These are phyloP conservation scores for Taurulus bubalis DNA, from an alignment of 2,113 vertebrate genomes.

Conservation along the genomic window DNA sequence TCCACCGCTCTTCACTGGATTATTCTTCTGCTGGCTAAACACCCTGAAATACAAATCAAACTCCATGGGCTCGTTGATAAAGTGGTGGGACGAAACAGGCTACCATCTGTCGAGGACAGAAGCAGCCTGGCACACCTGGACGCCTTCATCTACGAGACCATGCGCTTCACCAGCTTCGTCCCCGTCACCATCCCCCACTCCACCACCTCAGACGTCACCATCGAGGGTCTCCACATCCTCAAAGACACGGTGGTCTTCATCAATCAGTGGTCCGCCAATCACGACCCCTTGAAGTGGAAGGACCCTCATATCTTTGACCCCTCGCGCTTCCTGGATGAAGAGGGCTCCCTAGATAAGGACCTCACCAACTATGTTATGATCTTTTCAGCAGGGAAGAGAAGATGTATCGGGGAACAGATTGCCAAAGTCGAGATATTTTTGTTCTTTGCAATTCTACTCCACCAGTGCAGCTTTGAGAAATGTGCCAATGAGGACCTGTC, in stretches of 20 bases:
- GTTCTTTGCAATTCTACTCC: slow-evolving; percentile 85
- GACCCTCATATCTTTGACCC: slow-evolving; percentile 87
- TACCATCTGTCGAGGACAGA: slow-evolving; percentile 83
- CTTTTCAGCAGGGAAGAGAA: slow-evolving; percentile 86
- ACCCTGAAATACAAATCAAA: slow-evolving; percentile 81
- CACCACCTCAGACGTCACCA: slow-evolving; percentile 85
- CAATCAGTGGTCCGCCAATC: slow-evolving; percentile 91
- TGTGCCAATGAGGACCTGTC: slow-evolving; percentile 76
- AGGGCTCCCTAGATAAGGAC: slow-evolving; percentile 81
- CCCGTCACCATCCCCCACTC: slow-evolving; percentile 90
- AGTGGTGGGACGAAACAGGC: slow-evolving; percentile 83
- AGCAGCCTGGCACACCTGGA: slow-evolving; percentile 80
- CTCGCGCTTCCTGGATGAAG: slow-evolving; percentile 81
- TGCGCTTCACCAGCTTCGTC: slow-evolving; percentile 89
- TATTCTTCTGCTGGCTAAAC: slow-evolving; percentile 85
- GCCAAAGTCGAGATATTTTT: slow-evolving; percentile 87
- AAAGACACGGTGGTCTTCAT: slow-evolving; percentile 88
- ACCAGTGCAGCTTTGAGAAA: slow-evolving; percentile 85
- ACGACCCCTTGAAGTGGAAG: slow-evolving; percentile 84
- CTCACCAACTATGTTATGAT: slow-evolving; percentile 84
- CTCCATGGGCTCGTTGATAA: slow-evolving; percentile 85
- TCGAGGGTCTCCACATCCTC: slow-evolving; percentile 85
- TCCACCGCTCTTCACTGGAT: slow-evolving; percentile 85
- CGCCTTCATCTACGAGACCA: slow-evolving; percentile 87
- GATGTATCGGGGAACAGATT: slow-evolving; percentile 88